Conservation (phyloP, 2,113 vertebrate species). For the Hystrix cristata region DNA sequence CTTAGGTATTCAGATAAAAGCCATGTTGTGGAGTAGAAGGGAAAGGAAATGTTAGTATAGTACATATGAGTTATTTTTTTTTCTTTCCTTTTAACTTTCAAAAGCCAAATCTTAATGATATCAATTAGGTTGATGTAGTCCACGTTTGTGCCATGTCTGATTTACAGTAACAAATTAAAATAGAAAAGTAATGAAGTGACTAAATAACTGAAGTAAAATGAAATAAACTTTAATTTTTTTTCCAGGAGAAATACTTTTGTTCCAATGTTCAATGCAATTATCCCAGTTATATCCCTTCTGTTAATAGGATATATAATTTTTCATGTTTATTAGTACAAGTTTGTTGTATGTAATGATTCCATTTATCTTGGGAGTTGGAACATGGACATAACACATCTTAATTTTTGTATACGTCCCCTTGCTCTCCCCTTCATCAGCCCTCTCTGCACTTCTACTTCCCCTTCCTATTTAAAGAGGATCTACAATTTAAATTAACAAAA, state of each 20-base stretch:
- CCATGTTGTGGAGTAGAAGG: neutral
- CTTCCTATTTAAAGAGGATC: too few relatives aligned
- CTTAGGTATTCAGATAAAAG: constrained; percentile 55
- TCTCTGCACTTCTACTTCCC: too few relatives aligned
- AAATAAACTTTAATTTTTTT: constrained; percentile 58
- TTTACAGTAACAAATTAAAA: constrained; percentile 43
- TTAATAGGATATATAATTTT: neutral
- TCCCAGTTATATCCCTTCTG: neutral
- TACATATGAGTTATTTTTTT: constrained; percentile 34
- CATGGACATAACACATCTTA: too few relatives aligned
- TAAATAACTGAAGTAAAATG: constrained; percentile 57
- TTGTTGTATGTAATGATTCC: too few relatives aligned
- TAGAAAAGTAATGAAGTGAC: neutral
- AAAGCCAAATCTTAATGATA: constrained; percentile 47
- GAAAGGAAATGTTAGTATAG: constrained; percentile 40
- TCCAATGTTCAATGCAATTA: neutral
- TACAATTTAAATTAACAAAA: too few relatives aligned
- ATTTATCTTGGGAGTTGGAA: too few relatives aligned
- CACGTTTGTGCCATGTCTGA: neutral
- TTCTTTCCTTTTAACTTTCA: constrained; percentile 66
- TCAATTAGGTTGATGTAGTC: constrained; percentile 40
- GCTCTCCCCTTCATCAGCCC: too few relatives aligned
- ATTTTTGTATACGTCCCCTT: too few relatives aligned
- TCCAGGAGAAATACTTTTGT: constrained; percentile 53
- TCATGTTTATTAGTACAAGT: neutral